A percentile compares a stretch with the other conserved stretches of the same genome.
Evolutionary conservation across 1,140 invertebrate genomes (phyloP).

Genomic region (Formica exsecta): DNA sequence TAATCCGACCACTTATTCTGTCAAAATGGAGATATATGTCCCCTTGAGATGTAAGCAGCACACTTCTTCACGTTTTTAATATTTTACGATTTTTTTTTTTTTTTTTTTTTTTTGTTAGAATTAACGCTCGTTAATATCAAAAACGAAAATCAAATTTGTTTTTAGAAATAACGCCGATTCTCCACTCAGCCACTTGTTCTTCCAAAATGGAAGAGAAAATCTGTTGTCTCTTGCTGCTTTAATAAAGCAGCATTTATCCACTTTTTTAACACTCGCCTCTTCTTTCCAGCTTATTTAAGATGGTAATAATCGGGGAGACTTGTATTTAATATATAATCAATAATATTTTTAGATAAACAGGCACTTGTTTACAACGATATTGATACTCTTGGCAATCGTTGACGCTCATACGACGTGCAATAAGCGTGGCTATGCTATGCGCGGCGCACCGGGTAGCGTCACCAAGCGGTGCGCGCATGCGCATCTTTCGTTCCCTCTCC

Average conservation of each 20-base stretch:
- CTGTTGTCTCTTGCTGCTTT: neutral
- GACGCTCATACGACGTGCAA: constrained; percentile 10
- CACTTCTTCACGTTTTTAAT: neutral
- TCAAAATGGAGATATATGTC: constrained; percentile 13
- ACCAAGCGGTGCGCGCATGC: constrained; percentile 20
- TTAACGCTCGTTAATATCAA: neutral
- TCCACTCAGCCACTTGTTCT: constrained; percentile 7
- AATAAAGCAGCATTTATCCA: neutral
- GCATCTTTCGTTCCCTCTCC: neutral
- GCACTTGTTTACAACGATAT: neutral
- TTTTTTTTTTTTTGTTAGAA: neutral
- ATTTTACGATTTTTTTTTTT: neutral
- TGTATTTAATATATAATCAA: neutral
- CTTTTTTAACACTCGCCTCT: neutral
- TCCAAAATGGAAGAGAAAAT: constrained; percentile 50
- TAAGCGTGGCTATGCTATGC: constrained; percentile 38
- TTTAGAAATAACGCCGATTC: neutral
- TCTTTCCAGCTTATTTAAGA: neutral
- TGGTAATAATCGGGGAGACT: neutral
- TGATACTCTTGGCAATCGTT: neutral
- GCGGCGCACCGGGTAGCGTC: constrained; percentile 36
- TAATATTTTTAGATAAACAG: too few species aligned
- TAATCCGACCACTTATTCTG: neutral
- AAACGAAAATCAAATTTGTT: neutral
- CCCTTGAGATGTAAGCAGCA: neutral